phyloP scores from a whole-genome alignment of 1,140 invertebrate genomes.

The Aphaenogaster ashmeadi region DNA sequence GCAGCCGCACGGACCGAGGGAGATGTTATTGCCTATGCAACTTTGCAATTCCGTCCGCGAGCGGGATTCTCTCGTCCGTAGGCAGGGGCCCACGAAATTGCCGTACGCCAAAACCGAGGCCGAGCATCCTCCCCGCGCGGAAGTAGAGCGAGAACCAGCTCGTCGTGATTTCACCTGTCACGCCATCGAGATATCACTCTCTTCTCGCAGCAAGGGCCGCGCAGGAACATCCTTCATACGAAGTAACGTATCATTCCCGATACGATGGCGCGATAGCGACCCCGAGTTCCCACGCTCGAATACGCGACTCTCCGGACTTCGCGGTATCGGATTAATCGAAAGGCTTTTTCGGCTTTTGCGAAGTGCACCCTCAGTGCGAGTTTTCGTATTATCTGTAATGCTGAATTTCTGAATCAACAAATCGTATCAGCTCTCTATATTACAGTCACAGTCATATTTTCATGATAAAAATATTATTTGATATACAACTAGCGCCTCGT shows the following conservation, averaged over 20 bases:
- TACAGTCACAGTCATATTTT: neutral
- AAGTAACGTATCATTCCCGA: conserved; percentile 56
- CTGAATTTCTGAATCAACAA: neutral
- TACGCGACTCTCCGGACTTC: neutral
- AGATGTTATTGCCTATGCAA: conserved; percentile 32
- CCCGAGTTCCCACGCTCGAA: conserved; percentile 42
- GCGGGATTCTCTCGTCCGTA: neutral
- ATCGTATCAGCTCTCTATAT: neutral
- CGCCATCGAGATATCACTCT: conserved; percentile 66
- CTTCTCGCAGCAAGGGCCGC: conserved; percentile 19
- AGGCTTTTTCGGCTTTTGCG: neutral
- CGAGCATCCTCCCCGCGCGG: neutral
- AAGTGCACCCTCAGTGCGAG: neutral
- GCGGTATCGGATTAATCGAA: neutral
- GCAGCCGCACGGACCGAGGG: conserved; percentile 18
- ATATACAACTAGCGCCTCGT: neutral
- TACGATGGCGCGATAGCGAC: conserved; percentile 18
- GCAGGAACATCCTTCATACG: conserved; percentile 10
- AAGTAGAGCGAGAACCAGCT: conserved; percentile 51
- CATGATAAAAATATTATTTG: neutral
- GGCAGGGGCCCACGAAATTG: conserved; percentile 59
- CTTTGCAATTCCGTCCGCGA: conserved; percentile 10
- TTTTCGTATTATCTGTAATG: neutral
- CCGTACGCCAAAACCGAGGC: conserved; percentile 51
- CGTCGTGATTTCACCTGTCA: conserved; percentile 72